Evolutionary conservation across 2,113 vertebrate genomes (phyloP).

Genomic region (Sebastes fasciatus): DNA sequence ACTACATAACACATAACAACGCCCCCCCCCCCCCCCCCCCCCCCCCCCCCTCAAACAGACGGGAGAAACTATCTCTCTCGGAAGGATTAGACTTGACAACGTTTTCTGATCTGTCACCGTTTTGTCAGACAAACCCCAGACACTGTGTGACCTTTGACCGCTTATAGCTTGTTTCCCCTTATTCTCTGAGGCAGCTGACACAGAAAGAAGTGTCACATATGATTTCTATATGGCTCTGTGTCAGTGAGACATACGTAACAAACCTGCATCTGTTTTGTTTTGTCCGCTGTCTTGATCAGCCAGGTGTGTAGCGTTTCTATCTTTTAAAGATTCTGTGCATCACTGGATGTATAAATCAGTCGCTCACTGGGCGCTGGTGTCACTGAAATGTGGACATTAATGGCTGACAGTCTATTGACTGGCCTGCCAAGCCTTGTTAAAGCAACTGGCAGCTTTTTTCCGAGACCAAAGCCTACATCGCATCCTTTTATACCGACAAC

Average conservation of each 20-base stretch:
- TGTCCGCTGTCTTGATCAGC: constrained; percentile 15
- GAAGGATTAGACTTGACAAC: constrained; percentile 44
- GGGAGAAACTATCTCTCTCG: constrained; percentile 4
- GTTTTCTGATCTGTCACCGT: constrained; percentile 45
- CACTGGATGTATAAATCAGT: constrained; percentile 43
- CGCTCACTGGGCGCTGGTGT: constrained; percentile 23
- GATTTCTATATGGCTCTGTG: background rate
- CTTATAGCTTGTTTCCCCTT: constrained; percentile 10
- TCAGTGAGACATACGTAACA: background rate
- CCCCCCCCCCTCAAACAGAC: background rate
- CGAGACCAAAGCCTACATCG: constrained; percentile 60
- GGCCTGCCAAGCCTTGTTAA: constrained; percentile 68
- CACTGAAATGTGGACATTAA: constrained; percentile 62
- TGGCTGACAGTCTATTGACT: constrained; percentile 71
- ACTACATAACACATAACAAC: background rate
- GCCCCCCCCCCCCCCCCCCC: background rate
- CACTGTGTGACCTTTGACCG: constrained; percentile 31
- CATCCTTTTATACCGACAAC: constrained; percentile 73
- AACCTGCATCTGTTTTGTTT: constrained; percentile 7
- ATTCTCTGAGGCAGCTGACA: constrained; percentile 36
- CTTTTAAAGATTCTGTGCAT: constrained; percentile 28
- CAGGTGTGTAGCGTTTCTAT: constrained; percentile 28
- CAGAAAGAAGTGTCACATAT: constrained; percentile 13
- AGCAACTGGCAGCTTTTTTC: constrained; percentile 63
- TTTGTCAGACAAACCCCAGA: constrained; percentile 25